These are phyloP conservation scores for Automeris io DNA, from an alignment of 2,888 invertebrate species.

Conservation along the genomic window DNA sequence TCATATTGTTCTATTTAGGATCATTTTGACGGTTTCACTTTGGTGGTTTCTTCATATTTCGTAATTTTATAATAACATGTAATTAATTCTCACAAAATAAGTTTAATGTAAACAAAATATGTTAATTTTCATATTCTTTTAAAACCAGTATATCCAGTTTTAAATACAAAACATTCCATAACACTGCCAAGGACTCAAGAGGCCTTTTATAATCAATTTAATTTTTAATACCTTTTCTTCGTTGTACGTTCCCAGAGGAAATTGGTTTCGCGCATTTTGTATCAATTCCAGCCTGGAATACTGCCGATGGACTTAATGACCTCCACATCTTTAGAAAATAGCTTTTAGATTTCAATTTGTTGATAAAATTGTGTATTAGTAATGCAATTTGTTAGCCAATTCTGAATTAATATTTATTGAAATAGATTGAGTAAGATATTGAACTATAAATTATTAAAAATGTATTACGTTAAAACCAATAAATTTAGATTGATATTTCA, in stretches of 20 bases:
- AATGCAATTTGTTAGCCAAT: not conserved
- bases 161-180: not conserved
- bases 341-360: conserved; percentile 19
- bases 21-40: no score
- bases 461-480: no score
- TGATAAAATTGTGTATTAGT: not conserved
- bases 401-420: not conserved
- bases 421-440: not conserved
- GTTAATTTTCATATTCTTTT: no score
- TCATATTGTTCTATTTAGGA: no score
- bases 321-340: conserved; percentile 24
- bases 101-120: no score
- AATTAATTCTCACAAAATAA: no score
- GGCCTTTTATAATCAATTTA: conserved; percentile 20
- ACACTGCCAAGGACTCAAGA: not conserved
- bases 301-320: conserved; percentile 18
- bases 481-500: no score
- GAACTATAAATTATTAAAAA: no score
- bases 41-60: no score
- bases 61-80: no score
- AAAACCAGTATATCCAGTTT: no score
- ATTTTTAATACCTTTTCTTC: conserved; percentile 31
- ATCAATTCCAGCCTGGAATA: conserved; percentile 16
- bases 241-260: conserved; percentile 23
- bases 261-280: conserved; percentile 24